Evolutionary conservation across 2,113 vertebrate genomes (phyloP).

Genomic region (Cepphus grylle): DNA sequence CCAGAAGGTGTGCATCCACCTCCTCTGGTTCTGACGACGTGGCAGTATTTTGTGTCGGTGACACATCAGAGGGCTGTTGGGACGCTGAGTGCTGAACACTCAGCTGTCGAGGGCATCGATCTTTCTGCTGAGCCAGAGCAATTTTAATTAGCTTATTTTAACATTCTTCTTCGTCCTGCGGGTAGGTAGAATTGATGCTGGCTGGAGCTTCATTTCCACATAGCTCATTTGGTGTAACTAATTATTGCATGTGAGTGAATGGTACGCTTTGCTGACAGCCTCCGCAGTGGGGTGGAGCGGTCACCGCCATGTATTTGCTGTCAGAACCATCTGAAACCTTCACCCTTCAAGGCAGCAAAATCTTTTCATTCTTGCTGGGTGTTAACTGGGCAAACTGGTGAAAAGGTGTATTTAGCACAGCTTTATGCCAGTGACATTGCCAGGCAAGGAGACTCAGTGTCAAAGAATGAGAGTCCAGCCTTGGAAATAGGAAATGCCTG

Average conservation of each 20-base stretch:
- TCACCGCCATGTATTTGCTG: background rate
- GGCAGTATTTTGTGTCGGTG: background rate
- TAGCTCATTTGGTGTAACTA: slow-evolving; percentile 25
- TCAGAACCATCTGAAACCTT: background rate
- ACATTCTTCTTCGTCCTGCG: slow-evolving; percentile 5
- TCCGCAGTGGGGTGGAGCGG: background rate
- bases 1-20: background rate
- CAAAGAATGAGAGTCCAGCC: background rate
- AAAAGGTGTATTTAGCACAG: background rate
- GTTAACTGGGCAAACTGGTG: background rate
- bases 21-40: background rate
- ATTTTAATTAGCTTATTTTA: slow-evolving; percentile 55
- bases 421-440: background rate
- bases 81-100: background rate
- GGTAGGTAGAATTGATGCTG: slow-evolving; percentile 13
- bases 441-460: background rate
- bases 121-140: slow-evolving; percentile 39
- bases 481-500: background rate
- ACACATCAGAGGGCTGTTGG: background rate
- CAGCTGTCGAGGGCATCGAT: background rate
- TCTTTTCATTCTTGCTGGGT: background rate
- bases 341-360: background rate
- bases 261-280: background rate
- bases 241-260: background rate
- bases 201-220: slow-evolving; percentile 9